phyloP scores from a whole-genome alignment of 2,113 vertebrate species.

The Dipodomys stephensi region DNA sequence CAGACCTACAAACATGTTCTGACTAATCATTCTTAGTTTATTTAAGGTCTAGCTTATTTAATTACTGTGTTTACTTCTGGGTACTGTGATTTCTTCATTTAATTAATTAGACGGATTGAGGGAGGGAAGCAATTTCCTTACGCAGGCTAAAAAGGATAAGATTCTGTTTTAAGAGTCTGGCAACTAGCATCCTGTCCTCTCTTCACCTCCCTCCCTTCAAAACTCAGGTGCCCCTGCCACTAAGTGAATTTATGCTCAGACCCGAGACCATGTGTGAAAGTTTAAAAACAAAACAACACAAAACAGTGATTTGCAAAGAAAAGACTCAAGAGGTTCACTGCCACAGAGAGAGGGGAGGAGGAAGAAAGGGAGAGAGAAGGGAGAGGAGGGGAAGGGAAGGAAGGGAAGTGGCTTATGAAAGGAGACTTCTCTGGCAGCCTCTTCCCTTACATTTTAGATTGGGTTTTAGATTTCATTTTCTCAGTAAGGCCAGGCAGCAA shows the following conservation, averaged over 20 bases:
- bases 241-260: background rate
- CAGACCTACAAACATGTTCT: background rate
- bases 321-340: background rate
- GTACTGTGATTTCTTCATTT: conserved; percentile 11
- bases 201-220: background rate
- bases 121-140: background rate
- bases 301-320: background rate
- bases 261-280: background rate
- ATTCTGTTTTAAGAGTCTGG: background rate
- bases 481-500: background rate
- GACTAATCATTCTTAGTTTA: background rate
- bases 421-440: background rate
- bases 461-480: background rate
- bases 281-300: background rate
- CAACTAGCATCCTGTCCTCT: background rate
- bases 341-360: too few species aligned
- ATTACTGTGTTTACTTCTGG: conserved; percentile 33
- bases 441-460: background rate
- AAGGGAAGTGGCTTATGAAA: background rate
- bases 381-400: too few species aligned
- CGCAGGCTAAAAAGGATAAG: background rate
- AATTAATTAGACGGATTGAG: conserved; percentile 45
- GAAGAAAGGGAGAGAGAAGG: too few species aligned
- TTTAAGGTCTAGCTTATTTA: conserved; percentile 22
- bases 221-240: background rate